Conservation (phyloP, 2,797 vertebrate genomes). For the Smutsia temminckii region DNA sequence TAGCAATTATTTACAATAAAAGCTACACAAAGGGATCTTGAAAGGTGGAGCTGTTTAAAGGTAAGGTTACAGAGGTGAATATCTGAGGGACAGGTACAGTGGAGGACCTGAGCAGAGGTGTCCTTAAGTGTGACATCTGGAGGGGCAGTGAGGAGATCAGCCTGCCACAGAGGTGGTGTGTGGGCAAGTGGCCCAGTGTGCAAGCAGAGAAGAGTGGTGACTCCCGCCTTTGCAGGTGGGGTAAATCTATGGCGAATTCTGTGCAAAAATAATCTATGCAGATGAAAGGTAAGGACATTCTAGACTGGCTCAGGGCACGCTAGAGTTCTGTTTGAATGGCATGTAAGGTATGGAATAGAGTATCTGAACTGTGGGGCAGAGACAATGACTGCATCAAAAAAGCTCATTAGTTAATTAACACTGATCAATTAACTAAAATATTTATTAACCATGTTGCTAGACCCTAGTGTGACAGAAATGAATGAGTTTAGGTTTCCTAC, state of each 20-base stretch:
- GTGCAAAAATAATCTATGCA: background rate
- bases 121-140: background rate
- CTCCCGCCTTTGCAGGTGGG: too few species aligned
- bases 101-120: background rate
- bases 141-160: fast-evolving
- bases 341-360: background rate
- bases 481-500: background rate
- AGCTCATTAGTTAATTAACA: background rate
- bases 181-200: fast-evolving
- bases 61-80: background rate
- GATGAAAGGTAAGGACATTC: background rate
- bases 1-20: background rate
- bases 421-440: background rate
- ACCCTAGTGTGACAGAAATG: background rate
- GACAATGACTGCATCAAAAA: background rate
- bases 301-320: background rate
- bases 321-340: background rate
- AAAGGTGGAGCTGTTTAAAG: background rate
- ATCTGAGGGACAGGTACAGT: background rate
- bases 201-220: background rate
- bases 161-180: background rate
- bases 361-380: background rate
- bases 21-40: background rate
- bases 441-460: background rate
- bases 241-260: background rate